Percentiles rank a stretch among this genome's conserved stretches.
Evolutionary conservation across 2,113 vertebrate genomes (phyloP).

Genomic region (Glaucomys volans): DNA sequence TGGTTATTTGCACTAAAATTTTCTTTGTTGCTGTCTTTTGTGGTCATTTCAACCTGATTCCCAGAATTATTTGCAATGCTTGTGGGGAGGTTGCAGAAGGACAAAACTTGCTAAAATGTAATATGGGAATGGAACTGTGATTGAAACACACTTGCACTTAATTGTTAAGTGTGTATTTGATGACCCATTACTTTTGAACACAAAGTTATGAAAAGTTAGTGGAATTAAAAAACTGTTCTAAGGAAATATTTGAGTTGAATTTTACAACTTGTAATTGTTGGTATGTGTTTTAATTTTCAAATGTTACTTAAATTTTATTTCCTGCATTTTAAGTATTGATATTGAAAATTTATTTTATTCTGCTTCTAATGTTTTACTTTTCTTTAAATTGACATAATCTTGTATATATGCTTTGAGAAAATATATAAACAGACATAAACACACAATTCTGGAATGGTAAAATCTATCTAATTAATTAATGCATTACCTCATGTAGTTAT

Average conservation of each 20-base stretch:
- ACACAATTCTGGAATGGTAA: background rate
- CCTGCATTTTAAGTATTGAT: constrained; percentile 23
- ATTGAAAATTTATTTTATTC: background rate
- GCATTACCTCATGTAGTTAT: background rate
- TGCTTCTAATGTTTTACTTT: background rate
- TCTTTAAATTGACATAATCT: background rate
- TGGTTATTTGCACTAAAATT: background rate
- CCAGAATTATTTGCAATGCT: background rate
- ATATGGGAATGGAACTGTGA: background rate
- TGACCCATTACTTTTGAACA: background rate
- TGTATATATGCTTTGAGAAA: background rate
- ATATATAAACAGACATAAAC: background rate
- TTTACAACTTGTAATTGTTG: background rate
- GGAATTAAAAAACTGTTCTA: background rate
- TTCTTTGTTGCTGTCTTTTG: background rate
- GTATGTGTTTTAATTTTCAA: background rate
- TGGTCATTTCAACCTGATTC: background rate
- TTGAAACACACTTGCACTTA: constrained; percentile 1
- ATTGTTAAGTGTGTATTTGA: background rate
- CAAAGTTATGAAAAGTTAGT: background rate
- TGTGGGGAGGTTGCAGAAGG: background rate
- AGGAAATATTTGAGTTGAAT: background rate
- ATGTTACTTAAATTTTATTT: constrained; percentile 45
- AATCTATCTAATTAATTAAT: background rate
- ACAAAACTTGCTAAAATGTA: background rate